These are phyloP conservation scores for Chloropsis cyanopogon DNA, from an alignment of 2,113 vertebrate species.

Conservation along the genomic window DNA sequence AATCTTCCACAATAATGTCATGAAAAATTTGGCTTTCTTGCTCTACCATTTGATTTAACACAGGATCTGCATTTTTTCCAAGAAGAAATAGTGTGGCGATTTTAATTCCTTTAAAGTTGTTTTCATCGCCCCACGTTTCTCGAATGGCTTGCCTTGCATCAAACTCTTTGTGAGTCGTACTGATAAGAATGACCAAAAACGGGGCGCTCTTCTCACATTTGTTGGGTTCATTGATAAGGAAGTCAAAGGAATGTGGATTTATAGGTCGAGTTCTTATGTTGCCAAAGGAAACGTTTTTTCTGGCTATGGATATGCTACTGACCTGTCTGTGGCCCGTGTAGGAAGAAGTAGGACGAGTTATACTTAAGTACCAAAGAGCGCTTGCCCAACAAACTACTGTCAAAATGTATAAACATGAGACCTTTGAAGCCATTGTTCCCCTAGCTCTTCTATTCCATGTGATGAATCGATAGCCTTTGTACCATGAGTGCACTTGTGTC, in stretches of 20 bases:
- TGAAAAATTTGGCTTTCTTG: slow-evolving; percentile 99
- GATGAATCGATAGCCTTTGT: slow-evolving; percentile 72
- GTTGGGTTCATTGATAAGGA: slow-evolving; percentile 92
- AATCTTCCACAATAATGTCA: slow-evolving; percentile 96
- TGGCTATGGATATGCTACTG: slow-evolving; percentile 78
- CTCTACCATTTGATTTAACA: slow-evolving; percentile 98
- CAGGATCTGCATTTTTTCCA: slow-evolving; percentile 85
- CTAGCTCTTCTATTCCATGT: slow-evolving; percentile 74
- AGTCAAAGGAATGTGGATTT: slow-evolving; percentile 93
- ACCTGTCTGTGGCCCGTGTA: slow-evolving; percentile 85
- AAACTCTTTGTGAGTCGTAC: slow-evolving; percentile 97
- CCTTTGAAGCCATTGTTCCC: slow-evolving; percentile 96
- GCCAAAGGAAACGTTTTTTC: slow-evolving; percentile 87
- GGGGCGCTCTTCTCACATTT: slow-evolving; percentile 88
- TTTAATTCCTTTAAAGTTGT: slow-evolving; percentile 88
- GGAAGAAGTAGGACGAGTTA: slow-evolving; percentile 88
- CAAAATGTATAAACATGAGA: slow-evolving; percentile 94
- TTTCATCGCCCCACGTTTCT: slow-evolving; percentile 97
- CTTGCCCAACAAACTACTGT: slow-evolving; percentile 98
- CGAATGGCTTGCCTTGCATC: slow-evolving; percentile 96
- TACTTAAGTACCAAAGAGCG: slow-evolving; percentile 94
- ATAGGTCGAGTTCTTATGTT: slow-evolving; percentile 96
- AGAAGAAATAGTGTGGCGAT: slow-evolving; percentile 93
- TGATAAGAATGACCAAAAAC: slow-evolving; percentile 96
- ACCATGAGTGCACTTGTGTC: slow-evolving; percentile 66